Base-by-base conservation (phyloP, 2,113 vertebrate genomes). In the Phasianus colchicus region DNA sequence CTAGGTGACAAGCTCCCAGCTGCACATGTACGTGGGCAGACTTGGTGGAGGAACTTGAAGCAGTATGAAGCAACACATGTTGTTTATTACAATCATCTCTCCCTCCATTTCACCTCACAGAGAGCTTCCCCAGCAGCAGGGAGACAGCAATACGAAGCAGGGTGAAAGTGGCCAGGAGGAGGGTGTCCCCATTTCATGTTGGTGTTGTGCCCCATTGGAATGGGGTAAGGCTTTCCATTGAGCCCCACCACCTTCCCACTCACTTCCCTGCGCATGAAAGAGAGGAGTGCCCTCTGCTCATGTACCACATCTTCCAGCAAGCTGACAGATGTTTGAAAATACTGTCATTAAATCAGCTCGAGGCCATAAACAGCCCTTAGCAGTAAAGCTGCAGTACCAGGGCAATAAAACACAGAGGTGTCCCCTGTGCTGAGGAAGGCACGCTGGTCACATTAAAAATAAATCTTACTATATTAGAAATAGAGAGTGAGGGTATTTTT, bases 401-500 rank as follows among this genome's bases (percentile, higher is more conserved):
- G 79, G 19, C 29, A 52, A 6, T 85, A 66, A 93, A 93, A 20
- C 77, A 60, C 38, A 11, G 50, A 36, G 64, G 27, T 16, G 9
- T 61, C 47, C 27, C 69, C 61, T 3, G 76, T 34, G 65, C 50
- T 9, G 10, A 88, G 64, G 19, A 22, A 66, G 70, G 58, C 1
- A 0, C 2, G 0, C 14, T 3, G 13, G 30, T 58, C 36, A 16
- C 93, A 43, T 67, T 60, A 52, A 76, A 88, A 81, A 69, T 81
- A 64, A 82, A 89, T 84, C 64, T 50, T 40, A 24, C 20, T 67
- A 16, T 27, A 36, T 45, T 71, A 34, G 32, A 75, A 93, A 90
- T 67, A 10, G 55, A 13, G 57, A 57, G 15, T 0, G 0, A 1
- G 32, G 2, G 1, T 2, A 4, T 38, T 30, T 11, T 4, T 3